Percentiles rank a stretch among this genome's conserved stretches.
Evolutionary conservation across 2,888 invertebrate species (phyloP).

Genomic region (Chromoteleia sp.): DNA sequence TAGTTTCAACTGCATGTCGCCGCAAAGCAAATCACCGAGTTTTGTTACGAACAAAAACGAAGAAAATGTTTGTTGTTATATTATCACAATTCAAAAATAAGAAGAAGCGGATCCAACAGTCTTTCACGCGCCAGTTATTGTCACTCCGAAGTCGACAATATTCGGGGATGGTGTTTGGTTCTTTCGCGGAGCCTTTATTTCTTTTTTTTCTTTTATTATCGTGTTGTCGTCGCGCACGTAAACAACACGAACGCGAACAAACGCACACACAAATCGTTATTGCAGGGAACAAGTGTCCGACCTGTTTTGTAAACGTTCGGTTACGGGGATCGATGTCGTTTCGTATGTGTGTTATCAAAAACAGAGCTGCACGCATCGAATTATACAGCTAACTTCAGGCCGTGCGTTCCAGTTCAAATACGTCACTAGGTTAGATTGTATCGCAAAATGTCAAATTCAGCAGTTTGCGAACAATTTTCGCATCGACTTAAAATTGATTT

Average conservation of each 20-base stretch:
- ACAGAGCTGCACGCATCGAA: background rate
- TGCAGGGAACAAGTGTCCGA: conserved; percentile 4
- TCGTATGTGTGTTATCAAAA: conserved; percentile 13
- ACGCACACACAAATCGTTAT: background rate
- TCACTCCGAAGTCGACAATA: background rate
- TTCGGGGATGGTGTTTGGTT: too few relatives aligned
- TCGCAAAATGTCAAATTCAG: background rate
- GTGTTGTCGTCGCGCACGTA: background rate
- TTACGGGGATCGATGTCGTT: conserved; percentile 35
- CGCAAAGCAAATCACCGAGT: too few relatives aligned
- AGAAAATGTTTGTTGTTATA: too few relatives aligned
- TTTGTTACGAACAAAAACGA: too few relatives aligned
- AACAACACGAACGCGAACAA: background rate
- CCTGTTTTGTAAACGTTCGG: conserved; percentile 19
- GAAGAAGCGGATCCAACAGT: too few relatives aligned
- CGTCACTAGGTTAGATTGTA: background rate
- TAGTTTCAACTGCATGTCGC: too few relatives aligned
- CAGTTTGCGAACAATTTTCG: too few relatives aligned
- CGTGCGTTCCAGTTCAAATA: background rate
- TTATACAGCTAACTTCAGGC: conserved; percentile 4
- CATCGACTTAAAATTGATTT: too few relatives aligned
- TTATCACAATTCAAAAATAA: too few relatives aligned
- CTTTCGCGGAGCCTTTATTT: too few relatives aligned
- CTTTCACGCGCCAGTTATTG: too few relatives aligned
- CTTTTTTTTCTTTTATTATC: background rate